Percentiles rank a stretch among this genome's conserved stretches.
Conservation (phyloP, 2,888 invertebrate genomes). For the Leucoma salicis region DNA sequence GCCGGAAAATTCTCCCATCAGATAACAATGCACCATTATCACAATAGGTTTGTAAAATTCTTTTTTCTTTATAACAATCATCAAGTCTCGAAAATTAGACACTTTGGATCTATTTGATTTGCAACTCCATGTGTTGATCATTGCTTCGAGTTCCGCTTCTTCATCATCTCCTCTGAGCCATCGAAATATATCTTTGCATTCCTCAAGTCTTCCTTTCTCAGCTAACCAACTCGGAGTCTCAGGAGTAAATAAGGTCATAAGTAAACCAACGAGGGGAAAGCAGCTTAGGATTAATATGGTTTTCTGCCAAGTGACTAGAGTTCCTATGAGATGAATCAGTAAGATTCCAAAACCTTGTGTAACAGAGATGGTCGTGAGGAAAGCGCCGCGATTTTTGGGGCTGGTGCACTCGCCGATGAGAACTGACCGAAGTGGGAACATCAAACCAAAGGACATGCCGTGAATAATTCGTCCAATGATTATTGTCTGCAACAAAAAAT, state of each 20-base stretch:
- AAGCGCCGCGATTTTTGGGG: constrained; percentile 82
- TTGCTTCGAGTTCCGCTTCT: constrained; percentile 60
- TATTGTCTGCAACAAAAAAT: constrained; percentile 30
- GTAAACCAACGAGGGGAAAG: constrained; percentile 67
- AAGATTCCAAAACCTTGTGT: constrained; percentile 83
- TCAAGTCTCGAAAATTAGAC: constrained; percentile 14
- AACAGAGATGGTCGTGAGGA: constrained; percentile 81
- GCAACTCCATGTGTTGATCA: constrained; percentile 48
- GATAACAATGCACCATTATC: constrained; percentile 80
- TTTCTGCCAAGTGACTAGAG: constrained; percentile 77
- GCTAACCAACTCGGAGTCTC: constrained; percentile 86
- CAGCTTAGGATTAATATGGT: constrained; percentile 72
- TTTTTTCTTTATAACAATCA: constrained; percentile 42
- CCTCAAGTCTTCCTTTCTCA: constrained; percentile 70
- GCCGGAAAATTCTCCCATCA: constrained; percentile 83
- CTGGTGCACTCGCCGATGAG: constrained; percentile 81
- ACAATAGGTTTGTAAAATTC: constrained; percentile 80
- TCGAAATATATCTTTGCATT: constrained; percentile 78
- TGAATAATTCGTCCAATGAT: constrained; percentile 51
- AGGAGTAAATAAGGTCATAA: constrained; percentile 62
- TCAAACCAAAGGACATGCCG: constrained; percentile 75
- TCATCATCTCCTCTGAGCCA: constrained; percentile 80
- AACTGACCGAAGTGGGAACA: constrained; percentile 67
- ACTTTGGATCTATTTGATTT: constrained; percentile 19
- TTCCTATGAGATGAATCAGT: constrained; percentile 83